phyloP scores from a whole-genome alignment of 2,797 vertebrate species.

The Alca torda region DNA sequence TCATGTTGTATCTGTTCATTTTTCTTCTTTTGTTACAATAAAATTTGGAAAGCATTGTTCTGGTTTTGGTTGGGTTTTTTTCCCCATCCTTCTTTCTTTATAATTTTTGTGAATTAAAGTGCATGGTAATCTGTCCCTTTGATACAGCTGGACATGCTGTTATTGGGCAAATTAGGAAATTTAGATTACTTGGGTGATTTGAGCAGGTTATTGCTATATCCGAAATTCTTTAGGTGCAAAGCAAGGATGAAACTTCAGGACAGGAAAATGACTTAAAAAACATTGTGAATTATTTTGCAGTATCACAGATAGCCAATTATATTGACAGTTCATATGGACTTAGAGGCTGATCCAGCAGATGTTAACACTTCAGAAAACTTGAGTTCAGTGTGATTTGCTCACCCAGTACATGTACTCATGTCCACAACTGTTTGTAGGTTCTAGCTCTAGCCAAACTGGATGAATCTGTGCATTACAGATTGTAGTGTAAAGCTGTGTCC shows the following conservation, averaged over 20 bases:
- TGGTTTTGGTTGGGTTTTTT: background rate
- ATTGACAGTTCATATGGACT: background rate
- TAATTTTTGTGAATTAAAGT: background rate
- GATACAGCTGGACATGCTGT: background rate
- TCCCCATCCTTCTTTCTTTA: background rate
- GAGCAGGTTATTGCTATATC: background rate
- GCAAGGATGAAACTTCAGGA: background rate
- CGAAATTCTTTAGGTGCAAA: background rate
- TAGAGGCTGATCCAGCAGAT: background rate
- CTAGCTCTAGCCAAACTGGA: accelerated
- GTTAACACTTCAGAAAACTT: constrained; percentile 12
- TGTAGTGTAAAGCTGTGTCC: background rate
- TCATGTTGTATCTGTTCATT: background rate
- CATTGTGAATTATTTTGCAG: background rate
- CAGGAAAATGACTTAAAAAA: background rate
- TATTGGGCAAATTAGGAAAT: background rate
- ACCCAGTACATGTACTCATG: background rate
- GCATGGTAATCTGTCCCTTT: background rate
- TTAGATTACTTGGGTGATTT: background rate
- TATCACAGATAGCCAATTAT: background rate
- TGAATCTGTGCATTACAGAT: background rate
- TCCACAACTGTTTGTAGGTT: background rate
- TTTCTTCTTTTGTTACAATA: constrained; percentile 15
- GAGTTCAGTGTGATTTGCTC: constrained; percentile 6
- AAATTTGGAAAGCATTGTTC: background rate